Conservation (phyloP, 2,113 vertebrate species). For the Scatophagus argus region DNA sequence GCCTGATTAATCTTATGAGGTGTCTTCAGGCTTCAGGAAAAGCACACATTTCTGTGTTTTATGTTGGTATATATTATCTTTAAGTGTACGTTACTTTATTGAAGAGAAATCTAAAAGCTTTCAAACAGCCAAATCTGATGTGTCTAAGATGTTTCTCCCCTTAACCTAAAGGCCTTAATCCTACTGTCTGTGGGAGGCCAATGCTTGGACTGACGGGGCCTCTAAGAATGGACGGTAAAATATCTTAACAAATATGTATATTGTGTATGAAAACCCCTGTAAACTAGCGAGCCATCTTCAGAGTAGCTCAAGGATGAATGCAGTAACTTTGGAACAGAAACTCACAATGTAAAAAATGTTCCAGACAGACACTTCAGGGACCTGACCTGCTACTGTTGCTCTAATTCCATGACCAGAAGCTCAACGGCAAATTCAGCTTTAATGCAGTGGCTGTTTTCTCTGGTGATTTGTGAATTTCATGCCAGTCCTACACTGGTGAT, state of each 20-base stretch:
- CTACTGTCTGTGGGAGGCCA: neutral
- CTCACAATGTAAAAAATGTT: constrained; percentile 6
- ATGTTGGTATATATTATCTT: neutral
- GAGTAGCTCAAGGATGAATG: neutral
- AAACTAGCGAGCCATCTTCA: neutral
- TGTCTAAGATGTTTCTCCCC: neutral
- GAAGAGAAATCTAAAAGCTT: neutral
- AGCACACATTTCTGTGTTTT: neutral
- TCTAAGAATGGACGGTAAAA: too few relatives aligned
- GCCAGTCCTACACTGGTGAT: neutral
- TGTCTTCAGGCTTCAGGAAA: neutral
- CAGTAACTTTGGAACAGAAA: neutral
- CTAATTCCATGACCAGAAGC: constrained; percentile 20
- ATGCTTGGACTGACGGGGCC: too few relatives aligned
- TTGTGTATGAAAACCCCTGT: too few relatives aligned
- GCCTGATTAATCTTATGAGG: neutral
- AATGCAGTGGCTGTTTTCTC: constrained; percentile 6
- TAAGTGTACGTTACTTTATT: neutral
- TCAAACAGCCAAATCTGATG: too few relatives aligned
- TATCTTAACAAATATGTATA: too few relatives aligned
- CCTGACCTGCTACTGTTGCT: constrained; percentile 31
- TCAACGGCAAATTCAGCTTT: constrained; percentile 10
- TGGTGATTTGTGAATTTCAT: constrained; percentile 47
- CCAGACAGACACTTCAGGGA: constrained; percentile 12
- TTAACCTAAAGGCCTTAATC: neutral